These are phyloP conservation scores for Silvanus unidentatus DNA, from an alignment of 2,888 invertebrate species.

Conservation along the genomic window DNA sequence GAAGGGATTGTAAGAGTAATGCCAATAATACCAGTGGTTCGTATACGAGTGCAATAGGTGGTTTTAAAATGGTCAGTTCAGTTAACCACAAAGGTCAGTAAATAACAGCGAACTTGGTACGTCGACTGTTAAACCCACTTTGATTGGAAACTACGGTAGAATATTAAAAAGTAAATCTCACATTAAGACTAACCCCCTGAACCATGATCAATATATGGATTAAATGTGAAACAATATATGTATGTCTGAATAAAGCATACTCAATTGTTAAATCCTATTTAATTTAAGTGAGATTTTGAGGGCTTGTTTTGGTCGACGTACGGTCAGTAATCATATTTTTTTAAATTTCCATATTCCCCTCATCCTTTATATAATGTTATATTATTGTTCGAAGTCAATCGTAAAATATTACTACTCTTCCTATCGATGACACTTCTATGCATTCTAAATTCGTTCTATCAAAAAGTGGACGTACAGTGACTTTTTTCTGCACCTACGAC, in stretches of 20 bases:
- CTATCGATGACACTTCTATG: conserved; percentile 46
- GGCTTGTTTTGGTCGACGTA: conserved; percentile 24
- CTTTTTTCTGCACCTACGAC: conserved; percentile 24
- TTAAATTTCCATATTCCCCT: conserved; percentile 20
- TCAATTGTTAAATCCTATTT: conserved; percentile 41
- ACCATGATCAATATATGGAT: conserved; percentile 44
- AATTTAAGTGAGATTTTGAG: conserved; percentile 40
- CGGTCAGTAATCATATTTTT: conserved; percentile 26
- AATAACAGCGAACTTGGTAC: too few relatives aligned
- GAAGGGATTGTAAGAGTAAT: too few relatives aligned
- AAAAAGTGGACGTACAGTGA: conserved; percentile 18
- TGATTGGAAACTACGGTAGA: conserved; percentile 43
- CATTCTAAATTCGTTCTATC: conserved; percentile 41
- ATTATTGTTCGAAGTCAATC: conserved; percentile 42
- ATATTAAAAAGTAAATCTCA: conserved; percentile 47
- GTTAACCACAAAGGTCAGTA: neutral
- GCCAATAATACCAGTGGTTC: too few relatives aligned
- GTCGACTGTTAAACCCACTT: conserved; percentile 29
- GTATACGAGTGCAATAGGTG: too few relatives aligned
- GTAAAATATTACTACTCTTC: conserved; percentile 44
- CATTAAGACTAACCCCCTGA: conserved; percentile 32
- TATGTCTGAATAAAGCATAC: conserved; percentile 13
- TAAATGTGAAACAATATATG: conserved; percentile 38
- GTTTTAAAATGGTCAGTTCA: neutral
- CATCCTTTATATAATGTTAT: conserved; percentile 8